phyloP scores from a whole-genome alignment of 2,113 vertebrate species.

The Silurus meridionalis region DNA sequence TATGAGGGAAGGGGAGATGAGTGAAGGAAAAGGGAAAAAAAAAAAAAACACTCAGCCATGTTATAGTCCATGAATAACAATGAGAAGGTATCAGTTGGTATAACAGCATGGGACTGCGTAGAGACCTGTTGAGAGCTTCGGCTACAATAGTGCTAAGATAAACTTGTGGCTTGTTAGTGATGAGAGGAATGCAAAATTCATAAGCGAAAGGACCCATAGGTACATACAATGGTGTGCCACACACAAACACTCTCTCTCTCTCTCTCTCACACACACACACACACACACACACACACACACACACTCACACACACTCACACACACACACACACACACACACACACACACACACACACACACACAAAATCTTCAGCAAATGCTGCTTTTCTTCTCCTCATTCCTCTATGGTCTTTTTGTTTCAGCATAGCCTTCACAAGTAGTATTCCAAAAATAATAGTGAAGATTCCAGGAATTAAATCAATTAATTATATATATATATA shows the following conservation, averaged over 20 bases:
- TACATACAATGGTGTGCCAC: slow-evolving; percentile 17
- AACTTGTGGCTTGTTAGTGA: slow-evolving; percentile 53
- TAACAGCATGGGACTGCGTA: slow-evolving; percentile 54
- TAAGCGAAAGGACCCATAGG: slow-evolving; percentile 38
- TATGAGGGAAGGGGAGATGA: slow-evolving; percentile 40
- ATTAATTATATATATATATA: background rate
- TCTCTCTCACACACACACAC: no score
- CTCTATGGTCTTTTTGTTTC: background rate
- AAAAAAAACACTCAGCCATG: slow-evolving; percentile 47
- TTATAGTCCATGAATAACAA: slow-evolving; percentile 60
- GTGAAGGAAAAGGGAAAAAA: slow-evolving; percentile 23
- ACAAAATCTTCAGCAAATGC: slow-evolving; percentile 7
- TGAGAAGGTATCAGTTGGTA: slow-evolving; percentile 53
- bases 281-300: no score
- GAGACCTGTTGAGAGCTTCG: slow-evolving; percentile 55
- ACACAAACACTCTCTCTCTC: no score
- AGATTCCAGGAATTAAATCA: background rate
- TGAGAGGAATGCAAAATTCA: slow-evolving; percentile 40
- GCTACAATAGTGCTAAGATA: slow-evolving; percentile 46
- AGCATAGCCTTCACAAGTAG: slow-evolving; percentile 54
- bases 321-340: background rate
- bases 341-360: background rate
- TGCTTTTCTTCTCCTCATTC: background rate
- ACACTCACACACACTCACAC: background rate
- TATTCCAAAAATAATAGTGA: background rate